phyloP scores from a whole-genome alignment of 1,140 invertebrate species.

The Mercenaria mercenaria region DNA sequence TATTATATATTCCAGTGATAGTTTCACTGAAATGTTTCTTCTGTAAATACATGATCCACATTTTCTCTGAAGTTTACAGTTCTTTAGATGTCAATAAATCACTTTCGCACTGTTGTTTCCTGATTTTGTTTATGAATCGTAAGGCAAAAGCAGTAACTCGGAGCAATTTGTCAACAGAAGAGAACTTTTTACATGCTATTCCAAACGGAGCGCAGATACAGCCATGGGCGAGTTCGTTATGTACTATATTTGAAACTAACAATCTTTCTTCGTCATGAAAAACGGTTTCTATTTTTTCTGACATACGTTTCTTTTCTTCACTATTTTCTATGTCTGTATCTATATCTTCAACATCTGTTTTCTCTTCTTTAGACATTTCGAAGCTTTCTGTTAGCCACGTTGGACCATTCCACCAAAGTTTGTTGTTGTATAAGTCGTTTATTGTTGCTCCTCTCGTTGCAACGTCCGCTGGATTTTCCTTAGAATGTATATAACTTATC shows the following conservation, averaged over 20 bases:
- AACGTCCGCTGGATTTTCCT: conserved; percentile 27
- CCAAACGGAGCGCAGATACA: background rate
- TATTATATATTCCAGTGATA: background rate
- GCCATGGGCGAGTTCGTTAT: background rate
- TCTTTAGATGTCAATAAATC: background rate
- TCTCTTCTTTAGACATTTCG: too few relatives aligned
- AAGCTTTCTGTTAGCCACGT: background rate
- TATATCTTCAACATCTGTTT: too few relatives aligned
- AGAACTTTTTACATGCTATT: background rate
- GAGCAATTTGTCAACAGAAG: background rate
- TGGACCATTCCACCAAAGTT: conserved; percentile 14
- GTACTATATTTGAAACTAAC: background rate
- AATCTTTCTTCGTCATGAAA: background rate
- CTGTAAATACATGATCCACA: conserved; percentile 32
- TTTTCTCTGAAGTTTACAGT: background rate
- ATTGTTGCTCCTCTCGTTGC: background rate
- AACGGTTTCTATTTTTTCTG: background rate
- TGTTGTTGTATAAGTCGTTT: too few relatives aligned
- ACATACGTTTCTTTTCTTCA: background rate
- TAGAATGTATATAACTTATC: background rate
- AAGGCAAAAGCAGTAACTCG: background rate
- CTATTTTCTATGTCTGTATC: background rate
- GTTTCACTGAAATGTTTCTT: background rate
- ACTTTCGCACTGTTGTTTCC: background rate
- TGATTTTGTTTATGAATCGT: background rate